These are phyloP conservation scores for Sclerurus mexicanus DNA, from an alignment of 2,113 vertebrate genomes.

Conservation along the genomic window DNA sequence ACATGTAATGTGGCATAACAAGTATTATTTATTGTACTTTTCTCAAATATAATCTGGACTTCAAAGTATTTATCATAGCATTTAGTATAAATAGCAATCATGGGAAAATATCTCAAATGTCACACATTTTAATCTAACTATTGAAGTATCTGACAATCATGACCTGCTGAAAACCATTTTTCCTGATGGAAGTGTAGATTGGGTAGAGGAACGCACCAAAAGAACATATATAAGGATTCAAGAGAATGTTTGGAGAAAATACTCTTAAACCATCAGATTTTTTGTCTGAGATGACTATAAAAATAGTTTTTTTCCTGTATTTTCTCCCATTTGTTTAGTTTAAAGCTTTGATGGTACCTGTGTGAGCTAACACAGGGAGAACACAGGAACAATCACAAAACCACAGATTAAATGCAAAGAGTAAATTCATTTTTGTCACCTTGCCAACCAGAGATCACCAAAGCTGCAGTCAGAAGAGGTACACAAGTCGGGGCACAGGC, in stretches of 20 bases:
- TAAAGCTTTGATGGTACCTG: background rate
- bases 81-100: background rate
- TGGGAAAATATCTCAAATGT: background rate
- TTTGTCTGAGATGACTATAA: background rate
- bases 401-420: background rate
- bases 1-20: background rate
- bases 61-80: background rate
- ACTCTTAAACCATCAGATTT: background rate
- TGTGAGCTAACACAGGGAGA: background rate
- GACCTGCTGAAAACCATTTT: background rate
- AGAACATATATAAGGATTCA: background rate
- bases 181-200: background rate
- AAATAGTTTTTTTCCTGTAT: background rate
- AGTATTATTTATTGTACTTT: background rate
- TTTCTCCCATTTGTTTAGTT: background rate
- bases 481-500: background rate
- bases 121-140: background rate
- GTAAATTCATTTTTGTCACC: background rate
- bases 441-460: background rate
- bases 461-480: background rate
- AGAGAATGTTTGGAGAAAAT: background rate
- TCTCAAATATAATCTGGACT: background rate
- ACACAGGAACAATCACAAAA: background rate
- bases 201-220: background rate
- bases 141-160: background rate